Percentiles rank a stretch among this genome's conserved stretches.
These are phyloP conservation scores for Porites rus DNA, from an alignment of 92 coral and sea anemone species.

Conservation along the genomic window DNA sequence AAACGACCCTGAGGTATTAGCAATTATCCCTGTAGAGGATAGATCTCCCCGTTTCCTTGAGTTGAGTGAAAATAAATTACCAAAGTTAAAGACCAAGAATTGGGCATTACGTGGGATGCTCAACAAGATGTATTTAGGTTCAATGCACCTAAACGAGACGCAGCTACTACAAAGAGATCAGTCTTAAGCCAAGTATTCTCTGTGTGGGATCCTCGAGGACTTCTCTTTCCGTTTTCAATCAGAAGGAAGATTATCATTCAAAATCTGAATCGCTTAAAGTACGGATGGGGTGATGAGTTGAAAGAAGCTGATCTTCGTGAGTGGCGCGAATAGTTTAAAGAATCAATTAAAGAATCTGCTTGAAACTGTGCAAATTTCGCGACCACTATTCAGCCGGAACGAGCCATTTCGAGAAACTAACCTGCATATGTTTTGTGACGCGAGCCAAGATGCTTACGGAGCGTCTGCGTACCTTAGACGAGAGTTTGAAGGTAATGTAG, in stretches of 20 bases:
- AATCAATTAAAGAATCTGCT: no score
- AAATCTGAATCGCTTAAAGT: no score
- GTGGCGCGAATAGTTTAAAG: no score
- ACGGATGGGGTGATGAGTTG: no score
- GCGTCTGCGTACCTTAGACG: neutral
- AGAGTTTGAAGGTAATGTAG: neutral
- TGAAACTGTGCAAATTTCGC: no score
- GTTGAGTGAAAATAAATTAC: slow-evolving; percentile 32
- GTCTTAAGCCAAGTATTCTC: slow-evolving; percentile 39
- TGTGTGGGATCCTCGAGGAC: slow-evolving; percentile 45
- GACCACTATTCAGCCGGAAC: no score
- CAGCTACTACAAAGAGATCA: slow-evolving; percentile 31
- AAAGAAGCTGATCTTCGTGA: no score
- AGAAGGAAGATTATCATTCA: no score
- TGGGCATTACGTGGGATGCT: slow-evolving; percentile 18
- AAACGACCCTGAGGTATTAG: slow-evolving; percentile 10
- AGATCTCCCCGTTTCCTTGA: slow-evolving; percentile 51
- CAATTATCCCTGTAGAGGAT: neutral
- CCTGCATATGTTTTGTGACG: no score
- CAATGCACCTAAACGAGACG: slow-evolving; percentile 19
- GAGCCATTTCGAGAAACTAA: no score
- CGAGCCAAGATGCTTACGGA: neutral
- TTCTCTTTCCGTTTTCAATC: no score
- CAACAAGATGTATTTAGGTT: slow-evolving; percentile 24
- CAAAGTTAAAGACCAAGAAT: slow-evolving; percentile 21